Conservation (phyloP, 2,888 invertebrate genomes). For the Nymphalis c-album region DNA sequence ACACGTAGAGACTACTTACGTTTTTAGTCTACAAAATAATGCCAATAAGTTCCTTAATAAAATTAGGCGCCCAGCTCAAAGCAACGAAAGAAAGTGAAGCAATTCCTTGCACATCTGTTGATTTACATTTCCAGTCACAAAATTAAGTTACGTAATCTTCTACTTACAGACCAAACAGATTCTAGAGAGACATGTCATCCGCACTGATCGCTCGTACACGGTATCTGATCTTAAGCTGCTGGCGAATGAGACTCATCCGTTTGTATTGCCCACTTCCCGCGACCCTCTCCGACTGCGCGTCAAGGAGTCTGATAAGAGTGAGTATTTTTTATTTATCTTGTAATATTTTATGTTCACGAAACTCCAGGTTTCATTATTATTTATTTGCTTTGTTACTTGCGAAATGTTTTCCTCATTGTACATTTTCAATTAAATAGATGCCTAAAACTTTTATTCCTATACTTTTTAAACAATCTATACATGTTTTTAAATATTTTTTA, state of each 20-base stretch:
- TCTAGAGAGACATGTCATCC: slow-evolving; percentile 93
- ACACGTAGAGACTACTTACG: too few relatives aligned
- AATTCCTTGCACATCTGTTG: not conserved
- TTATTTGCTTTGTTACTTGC: too few relatives aligned
- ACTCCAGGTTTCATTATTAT: not conserved
- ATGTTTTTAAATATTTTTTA: slow-evolving; percentile 34
- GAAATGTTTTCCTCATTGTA: too few relatives aligned
- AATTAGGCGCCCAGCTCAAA: not conserved
- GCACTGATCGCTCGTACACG: slow-evolving; percentile 88
- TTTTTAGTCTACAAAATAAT: too few relatives aligned
- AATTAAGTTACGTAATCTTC: not conserved
- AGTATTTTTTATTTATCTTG: slow-evolving; percentile 39
- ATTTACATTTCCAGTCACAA: not conserved
- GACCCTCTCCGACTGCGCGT: slow-evolving; percentile 87
- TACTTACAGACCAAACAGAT: slow-evolving; percentile 87
- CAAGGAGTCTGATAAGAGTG: slow-evolving; percentile 87
- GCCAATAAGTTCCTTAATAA: not conserved
- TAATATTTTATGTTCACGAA: not conserved
- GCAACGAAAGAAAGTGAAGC: not conserved
- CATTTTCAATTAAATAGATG: too few relatives aligned
- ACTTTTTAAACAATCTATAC: too few relatives aligned
- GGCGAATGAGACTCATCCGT: slow-evolving; percentile 84
- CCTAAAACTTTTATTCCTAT: too few relatives aligned
- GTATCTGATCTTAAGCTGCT: slow-evolving; percentile 88
- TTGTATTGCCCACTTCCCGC: slow-evolving; percentile 86